A percentile compares a stretch with the other conserved stretches of the same genome.
Evolutionary conservation across 2,888 invertebrate species (phyloP).

Genomic region (Clivina fossor): DNA sequence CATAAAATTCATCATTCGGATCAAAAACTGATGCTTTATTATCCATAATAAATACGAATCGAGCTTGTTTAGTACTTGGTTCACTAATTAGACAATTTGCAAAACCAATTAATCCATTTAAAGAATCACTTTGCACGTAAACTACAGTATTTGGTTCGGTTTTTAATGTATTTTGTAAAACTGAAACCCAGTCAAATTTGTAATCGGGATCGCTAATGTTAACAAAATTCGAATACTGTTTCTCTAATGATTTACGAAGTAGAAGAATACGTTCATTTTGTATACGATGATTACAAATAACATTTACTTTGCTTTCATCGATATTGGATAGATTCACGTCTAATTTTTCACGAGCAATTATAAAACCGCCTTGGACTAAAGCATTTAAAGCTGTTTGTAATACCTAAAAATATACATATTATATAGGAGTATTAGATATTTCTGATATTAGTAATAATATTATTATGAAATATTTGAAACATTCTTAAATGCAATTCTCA

Average conservation of each 20-base stretch:
- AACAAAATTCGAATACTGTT: conserved; percentile 56
- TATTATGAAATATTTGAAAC: no score
- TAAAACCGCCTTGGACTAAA: conserved; percentile 61
- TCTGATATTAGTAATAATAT: no score
- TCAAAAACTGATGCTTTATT: conserved; percentile 66
- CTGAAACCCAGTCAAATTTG: conserved; percentile 58
- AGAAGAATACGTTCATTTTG: conserved; percentile 59
- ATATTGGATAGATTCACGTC: conserved; percentile 54
- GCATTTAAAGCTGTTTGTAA: conserved; percentile 55
- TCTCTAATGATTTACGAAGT: conserved; percentile 56
- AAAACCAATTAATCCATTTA: conserved; percentile 83
- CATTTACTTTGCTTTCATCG: conserved; percentile 53
- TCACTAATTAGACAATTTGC: conserved; percentile 84
- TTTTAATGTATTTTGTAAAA: conserved; percentile 48
- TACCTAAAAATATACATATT: conserved; percentile 46
- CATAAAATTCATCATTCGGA: conserved; percentile 64
- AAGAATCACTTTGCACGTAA: conserved; percentile 62
- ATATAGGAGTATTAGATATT: no score
- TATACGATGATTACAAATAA: conserved; percentile 56
- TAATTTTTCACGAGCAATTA: conserved; percentile 62
- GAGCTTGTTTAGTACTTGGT: conserved; percentile 58
- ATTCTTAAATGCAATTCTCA: no score
- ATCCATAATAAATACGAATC: conserved; percentile 65
- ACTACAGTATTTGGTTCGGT: conserved; percentile 63
- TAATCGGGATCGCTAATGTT: conserved; percentile 53